phyloP scores from a whole-genome alignment of 2,888 invertebrate genomes.

The Nephrotoma appendiculata region DNA sequence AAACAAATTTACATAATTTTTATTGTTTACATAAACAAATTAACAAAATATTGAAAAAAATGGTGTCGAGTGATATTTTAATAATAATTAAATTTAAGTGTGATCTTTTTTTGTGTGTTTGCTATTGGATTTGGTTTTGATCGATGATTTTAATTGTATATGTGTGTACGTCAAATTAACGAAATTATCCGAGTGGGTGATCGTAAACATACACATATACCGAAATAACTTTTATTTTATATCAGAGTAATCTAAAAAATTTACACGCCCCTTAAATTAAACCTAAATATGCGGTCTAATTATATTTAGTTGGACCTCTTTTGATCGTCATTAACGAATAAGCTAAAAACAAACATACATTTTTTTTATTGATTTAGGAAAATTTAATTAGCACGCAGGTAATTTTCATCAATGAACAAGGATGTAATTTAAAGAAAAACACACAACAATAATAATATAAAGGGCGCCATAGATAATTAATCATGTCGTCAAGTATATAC shows the following conservation, averaged over 20 bases:
- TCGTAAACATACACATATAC: not conserved
- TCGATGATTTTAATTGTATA: not conserved
- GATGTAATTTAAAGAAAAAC: not conserved
- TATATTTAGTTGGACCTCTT: not conserved
- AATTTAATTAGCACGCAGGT: conserved; percentile 2
- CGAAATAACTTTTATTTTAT: not conserved
- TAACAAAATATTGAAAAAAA: not conserved
- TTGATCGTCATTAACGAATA: not conserved
- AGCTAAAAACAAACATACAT: not conserved
- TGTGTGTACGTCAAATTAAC: not conserved
- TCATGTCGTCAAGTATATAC: conserved; percentile 6
- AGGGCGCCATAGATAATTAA: conserved; percentile 8
- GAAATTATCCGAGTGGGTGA: not conserved
- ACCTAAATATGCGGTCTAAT: not conserved
- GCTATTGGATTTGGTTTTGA: not conserved
- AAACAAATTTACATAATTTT: not conserved
- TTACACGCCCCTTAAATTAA: not conserved
- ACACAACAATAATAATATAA: not conserved
- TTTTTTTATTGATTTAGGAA: not conserved
- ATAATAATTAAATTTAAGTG: not conserved
- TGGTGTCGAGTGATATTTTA: not conserved
- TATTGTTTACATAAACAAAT: not conserved
- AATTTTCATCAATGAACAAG: not conserved
- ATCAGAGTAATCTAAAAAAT: not conserved
- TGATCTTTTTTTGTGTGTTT: not conserved